Base-by-base conservation (phyloP, 2,797 vertebrate species). In the Sphenopsis melanotis region DNA sequence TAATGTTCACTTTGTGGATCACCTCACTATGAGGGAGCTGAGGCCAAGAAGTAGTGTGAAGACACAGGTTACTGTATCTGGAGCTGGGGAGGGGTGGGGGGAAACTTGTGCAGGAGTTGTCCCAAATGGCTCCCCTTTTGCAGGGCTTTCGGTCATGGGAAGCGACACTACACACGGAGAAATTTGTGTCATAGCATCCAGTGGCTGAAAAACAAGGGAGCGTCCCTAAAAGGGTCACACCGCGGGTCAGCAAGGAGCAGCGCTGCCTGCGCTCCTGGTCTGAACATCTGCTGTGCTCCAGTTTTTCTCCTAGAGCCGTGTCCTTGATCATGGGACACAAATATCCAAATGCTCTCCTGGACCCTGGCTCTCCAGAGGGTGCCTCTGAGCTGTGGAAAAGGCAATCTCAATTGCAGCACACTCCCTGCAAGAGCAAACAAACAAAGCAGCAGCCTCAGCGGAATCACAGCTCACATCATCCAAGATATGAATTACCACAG, bases 331-430 rank as follows among this genome's bases (percentile, higher is more conserved):
- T 0, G 0, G 65, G 41, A 34, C 47, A 42, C 80, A 68, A 96
- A 66, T 32, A 76, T 37, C 59, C 44, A 79, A 90, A 82, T 8
- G 13, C 21, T 84, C 3, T 6, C 30, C 39, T 87, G 56, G 23
- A 44, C 34, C 8, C 36, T 37, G 49, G 47, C 82, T 90, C 92
- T 63, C 66, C 1, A 0, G 46, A 66, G 90, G 76, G 52, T 57
- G 10, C 17, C 11, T 70, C 49, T 82, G 76, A 69, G 16, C 82
- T 59, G 24, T 36, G 64, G 90, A 85, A 95, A 93, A 90, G 72
- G 83, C 63, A 69, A 82, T 81, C 59, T 86, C 85, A 79, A 11
- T 30, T 64, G 76, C 76, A 76, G 46, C 30, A 1, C 6, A 4
- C 27, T 92, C 9, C 0, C 68, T 64, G 71, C 29, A 56, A 47